phyloP scores from a whole-genome alignment of 2,888 invertebrate genomes.

The Netelia virgata region DNA sequence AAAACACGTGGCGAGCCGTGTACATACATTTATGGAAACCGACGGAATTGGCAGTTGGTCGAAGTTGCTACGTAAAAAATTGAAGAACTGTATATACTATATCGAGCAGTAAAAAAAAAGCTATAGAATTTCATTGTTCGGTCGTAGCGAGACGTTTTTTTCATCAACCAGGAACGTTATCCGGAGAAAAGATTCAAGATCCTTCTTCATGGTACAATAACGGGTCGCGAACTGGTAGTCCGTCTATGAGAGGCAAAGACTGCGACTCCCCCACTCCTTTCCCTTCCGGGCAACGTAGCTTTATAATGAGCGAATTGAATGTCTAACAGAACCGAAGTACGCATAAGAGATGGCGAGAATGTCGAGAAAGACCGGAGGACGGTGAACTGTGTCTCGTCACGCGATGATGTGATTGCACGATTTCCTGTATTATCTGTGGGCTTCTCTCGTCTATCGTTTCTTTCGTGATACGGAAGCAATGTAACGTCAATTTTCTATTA shows the following conservation, averaged over 20 bases:
- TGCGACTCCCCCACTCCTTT: constrained; percentile 14
- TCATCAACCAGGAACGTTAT: neutral
- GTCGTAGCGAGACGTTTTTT: neutral
- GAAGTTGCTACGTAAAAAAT: neutral
- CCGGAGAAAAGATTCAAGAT: constrained; percentile 1
- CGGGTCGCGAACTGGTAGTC: constrained; percentile 5
- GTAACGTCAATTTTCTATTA: constrained; percentile 26
- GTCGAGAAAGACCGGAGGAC: constrained; percentile 18
- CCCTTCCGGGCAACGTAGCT: constrained; percentile 15
- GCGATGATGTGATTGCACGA: constrained; percentile 56
- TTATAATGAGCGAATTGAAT: constrained; percentile 35
- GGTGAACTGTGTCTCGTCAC: constrained; percentile 45
- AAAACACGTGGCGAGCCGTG: neutral
- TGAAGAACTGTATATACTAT: neutral
- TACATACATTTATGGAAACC: constrained; percentile 15
- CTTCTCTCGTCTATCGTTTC: constrained; percentile 27
- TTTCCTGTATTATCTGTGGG: constrained; percentile 14
- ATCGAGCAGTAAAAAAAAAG: neutral
- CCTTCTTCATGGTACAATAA: constrained; percentile 5
- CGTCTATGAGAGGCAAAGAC: constrained; percentile 37
- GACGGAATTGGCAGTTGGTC: no score
- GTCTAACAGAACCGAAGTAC: constrained; percentile 44
- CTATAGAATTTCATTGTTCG: neutral
- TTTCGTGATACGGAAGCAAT: constrained; percentile 46
- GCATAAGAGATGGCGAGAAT: constrained; percentile 14